A percentile compares a stretch with the other conserved stretches of the same genome.
These are phyloP conservation scores for Colletes gigas DNA, from an alignment of 1,140 invertebrate genomes.

Conservation along the genomic window DNA sequence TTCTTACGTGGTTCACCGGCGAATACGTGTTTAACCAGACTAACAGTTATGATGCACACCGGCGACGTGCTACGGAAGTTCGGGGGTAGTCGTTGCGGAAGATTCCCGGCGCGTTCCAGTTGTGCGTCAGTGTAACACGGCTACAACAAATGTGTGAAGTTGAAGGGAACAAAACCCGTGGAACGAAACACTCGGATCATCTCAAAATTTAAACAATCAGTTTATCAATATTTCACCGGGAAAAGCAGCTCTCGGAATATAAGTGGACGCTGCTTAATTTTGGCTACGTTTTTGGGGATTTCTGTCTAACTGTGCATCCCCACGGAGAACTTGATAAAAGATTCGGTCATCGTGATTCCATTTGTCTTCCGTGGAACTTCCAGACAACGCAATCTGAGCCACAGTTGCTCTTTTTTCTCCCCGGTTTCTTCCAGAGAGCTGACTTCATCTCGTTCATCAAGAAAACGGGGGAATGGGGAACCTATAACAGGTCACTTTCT, in stretches of 20 bases:
- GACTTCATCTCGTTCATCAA: conserved; percentile 1
- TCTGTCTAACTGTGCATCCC: too few relatives aligned
- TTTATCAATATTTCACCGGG: too few relatives aligned
- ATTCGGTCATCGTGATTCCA: conserved; percentile 16
- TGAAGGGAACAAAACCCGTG: not conserved
- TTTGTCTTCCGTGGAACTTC: conserved; percentile 1
- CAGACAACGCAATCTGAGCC: not conserved
- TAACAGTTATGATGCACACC: conserved; percentile 49
- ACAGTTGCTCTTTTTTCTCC: not conserved
- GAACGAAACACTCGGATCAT: not conserved
- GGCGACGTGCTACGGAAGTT: conserved; percentile 45
- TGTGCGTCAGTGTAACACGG: conserved; percentile 14
- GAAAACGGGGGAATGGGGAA: not conserved
- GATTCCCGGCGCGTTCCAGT: conserved; percentile 41
- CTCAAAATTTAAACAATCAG: too few relatives aligned
- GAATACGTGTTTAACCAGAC: conserved; percentile 41
- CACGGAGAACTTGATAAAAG: not conserved
- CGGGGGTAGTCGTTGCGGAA: conserved; percentile 21
- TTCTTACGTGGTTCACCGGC: not conserved
- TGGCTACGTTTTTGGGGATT: too few relatives aligned
- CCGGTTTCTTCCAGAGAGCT: not conserved
- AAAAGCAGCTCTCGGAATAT: too few relatives aligned
- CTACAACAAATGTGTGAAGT: conserved; percentile 39
- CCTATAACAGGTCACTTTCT: not conserved
- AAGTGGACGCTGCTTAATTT: too few relatives aligned